These are phyloP conservation scores for Tachina lurida DNA, from an alignment of 2,888 invertebrate species.

Conservation along the genomic window DNA sequence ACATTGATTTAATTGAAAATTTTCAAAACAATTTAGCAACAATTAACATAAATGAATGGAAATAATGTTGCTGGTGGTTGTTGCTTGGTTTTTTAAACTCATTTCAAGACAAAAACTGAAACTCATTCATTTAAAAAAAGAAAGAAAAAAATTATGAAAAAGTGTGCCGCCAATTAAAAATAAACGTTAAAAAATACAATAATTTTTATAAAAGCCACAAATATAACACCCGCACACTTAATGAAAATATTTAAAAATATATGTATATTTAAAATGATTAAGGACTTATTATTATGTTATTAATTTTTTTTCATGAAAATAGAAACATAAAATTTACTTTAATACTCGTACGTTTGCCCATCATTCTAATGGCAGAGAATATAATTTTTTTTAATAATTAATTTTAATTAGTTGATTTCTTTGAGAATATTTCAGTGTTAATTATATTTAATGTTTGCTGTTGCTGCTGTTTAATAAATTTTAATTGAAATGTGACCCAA, in stretches of 20 bases:
- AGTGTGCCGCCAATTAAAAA: conserved; percentile 66
- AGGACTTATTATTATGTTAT: conserved; percentile 18
- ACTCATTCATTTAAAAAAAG: conserved; percentile 39
- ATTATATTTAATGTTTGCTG: conserved; percentile 1
- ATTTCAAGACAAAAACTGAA: conserved; percentile 35
- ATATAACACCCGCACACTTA: conserved; percentile 54
- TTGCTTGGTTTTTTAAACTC: conserved; percentile 4
- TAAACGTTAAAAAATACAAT: background rate
- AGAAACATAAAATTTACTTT: conserved; percentile 37
- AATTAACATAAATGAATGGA: conserved; percentile 70
- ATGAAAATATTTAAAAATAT: conserved; percentile 8
- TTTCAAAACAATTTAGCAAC: conserved; percentile 69
- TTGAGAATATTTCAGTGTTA: conserved; percentile 47
- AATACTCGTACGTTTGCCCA: background rate
- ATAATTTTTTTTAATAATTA: conserved; percentile 12
- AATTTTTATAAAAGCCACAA: conserved; percentile 9
- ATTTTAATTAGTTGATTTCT: conserved; percentile 28
- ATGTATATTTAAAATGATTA: conserved; percentile 14
- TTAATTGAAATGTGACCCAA: conserved; percentile 59
- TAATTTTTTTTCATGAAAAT: background rate
- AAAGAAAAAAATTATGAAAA: conserved; percentile 59
- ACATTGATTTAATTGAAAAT: conserved; percentile 65
- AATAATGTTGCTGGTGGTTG: conserved; percentile 52
- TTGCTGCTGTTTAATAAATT: conserved; percentile 31
- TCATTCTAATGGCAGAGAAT: background rate